Evolutionary conservation across 2,888 invertebrate genomes (phyloP).

Genomic region (Drosophila melanosoma): DNA sequence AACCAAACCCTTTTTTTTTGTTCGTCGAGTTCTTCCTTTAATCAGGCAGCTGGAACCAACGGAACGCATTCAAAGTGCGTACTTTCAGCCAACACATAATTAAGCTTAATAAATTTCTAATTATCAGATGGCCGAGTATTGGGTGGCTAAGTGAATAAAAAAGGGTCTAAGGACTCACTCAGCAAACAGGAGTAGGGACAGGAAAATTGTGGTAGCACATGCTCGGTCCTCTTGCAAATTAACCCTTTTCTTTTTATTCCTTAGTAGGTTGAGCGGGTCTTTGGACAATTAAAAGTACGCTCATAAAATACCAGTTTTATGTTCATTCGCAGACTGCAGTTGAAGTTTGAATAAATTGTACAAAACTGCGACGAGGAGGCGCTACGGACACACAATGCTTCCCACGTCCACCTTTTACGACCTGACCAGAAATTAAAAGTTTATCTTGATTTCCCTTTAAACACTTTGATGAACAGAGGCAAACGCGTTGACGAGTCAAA

Average conservation of each 20-base stretch:
- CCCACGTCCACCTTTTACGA: slow-evolving; percentile 73
- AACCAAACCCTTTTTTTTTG: slow-evolving; percentile 50
- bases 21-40: slow-evolving; percentile 46
- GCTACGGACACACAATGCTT: slow-evolving; percentile 53
- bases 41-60: slow-evolving; percentile 57
- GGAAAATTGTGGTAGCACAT: slow-evolving; percentile 59
- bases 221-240: slow-evolving; percentile 68
- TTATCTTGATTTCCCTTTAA: slow-evolving; percentile 79
- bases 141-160: slow-evolving; percentile 69
- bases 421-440: slow-evolving; percentile 78
- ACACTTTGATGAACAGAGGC: slow-evolving; percentile 76
- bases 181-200: slow-evolving; percentile 18
- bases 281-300: slow-evolving; percentile 71
- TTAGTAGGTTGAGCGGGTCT: slow-evolving; percentile 23
- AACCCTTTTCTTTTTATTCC: slow-evolving; percentile 59
- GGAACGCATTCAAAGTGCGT: slow-evolving; percentile 71
- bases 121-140: slow-evolving; percentile 74
- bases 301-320: slow-evolving; percentile 77
- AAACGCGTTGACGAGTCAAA: slow-evolving; percentile 57
- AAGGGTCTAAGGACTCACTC: slow-evolving; percentile 67
- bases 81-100: slow-evolving; percentile 80
- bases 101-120: slow-evolving; percentile 80
- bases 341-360: slow-evolving; percentile 81
- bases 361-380: slow-evolving; percentile 65
- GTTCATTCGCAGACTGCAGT: slow-evolving; percentile 69